Base-by-base conservation (phyloP, 2,888 invertebrate genomes). In the Mimas tiliae region DNA sequence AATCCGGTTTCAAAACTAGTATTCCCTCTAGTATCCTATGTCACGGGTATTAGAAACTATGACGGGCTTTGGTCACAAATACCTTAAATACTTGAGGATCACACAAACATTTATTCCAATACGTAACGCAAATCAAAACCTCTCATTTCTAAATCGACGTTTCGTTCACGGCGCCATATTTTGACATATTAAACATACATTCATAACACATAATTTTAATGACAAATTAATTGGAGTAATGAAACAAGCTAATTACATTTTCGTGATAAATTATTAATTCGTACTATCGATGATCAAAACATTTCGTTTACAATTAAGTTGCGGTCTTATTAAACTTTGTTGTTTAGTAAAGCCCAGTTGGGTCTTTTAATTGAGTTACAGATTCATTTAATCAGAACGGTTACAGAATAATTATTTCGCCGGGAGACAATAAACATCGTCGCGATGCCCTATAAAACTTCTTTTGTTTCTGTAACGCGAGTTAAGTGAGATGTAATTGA, bases 401-500 rank as follows among this genome's bases (percentile, higher is more conserved):
- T 67, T 62, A 52, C 67, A 27, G 53, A 62, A 55, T 68, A 70
- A 76, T 76, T 71, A 76, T 74, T 73, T 72, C 71, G 68, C 66
- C 66, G 62, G 58, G 55, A 67, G 65, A 72, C 73, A 72, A 74
- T 73, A 77, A 77, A 74, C 73, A 76, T 72, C 65, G 67, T 72
- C 62, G 62, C 62, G 66, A 69, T 62, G 47, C 64, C 66, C 67
- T 69, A 72, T 75, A 77, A 74, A 78, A 77, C 68, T 76, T 74
- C 65, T 74, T 68, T 72, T 71, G 65, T 71, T 63, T 42, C 52
- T 67, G 63, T 73, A 70, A 71, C 63, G 58, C 64, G 68, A 72
- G 69, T 72, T 66, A 70, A 73, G 74, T 70, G 72, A 72, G 70
- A 65, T 69, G 69, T 80, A 80, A 81, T 81, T 77, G 75, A 72